A percentile compares a stretch with the other conserved stretches of the same genome.
Evolutionary conservation across 2,888 invertebrate genomes (phyloP).

Genomic region (Temnothorax unifasciatus): DNA sequence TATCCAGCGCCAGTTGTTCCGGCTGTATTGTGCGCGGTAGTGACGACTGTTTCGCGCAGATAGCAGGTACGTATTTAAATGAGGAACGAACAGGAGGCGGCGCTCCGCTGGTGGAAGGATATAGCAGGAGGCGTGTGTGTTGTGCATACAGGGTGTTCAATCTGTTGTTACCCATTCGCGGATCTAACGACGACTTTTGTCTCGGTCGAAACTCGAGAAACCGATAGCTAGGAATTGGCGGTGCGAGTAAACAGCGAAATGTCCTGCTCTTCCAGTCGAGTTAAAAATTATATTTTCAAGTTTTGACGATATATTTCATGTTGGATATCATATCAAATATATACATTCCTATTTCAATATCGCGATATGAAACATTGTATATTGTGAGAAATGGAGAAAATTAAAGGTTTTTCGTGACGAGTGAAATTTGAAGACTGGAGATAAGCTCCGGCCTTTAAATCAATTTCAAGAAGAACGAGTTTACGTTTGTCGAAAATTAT

Average conservation of each 20-base stretch:
- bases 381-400: not conserved
- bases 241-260: not conserved
- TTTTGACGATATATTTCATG: not conserved
- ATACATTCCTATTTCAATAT: not conserved
- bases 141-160: constrained; percentile 43
- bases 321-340: not conserved
- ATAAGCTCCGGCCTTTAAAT: not conserved
- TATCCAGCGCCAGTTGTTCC: constrained; percentile 57
- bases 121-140: constrained; percentile 54
- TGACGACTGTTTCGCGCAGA: constrained; percentile 63
- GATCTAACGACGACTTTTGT: not conserved
- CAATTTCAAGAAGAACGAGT: not conserved
- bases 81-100: constrained; percentile 59
- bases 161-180: not conserved
- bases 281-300: not conserved
- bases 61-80: constrained; percentile 63
- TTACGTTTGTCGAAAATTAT: not conserved
- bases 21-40: constrained; percentile 57
- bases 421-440: not conserved
- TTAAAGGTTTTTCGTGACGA: not conserved
- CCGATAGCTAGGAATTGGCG: not conserved
- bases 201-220: not conserved
- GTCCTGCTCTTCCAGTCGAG: not conserved
- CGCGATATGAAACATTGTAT: not conserved
- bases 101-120: constrained; percentile 48